Percentiles rank a stretch among this genome's conserved stretches.
Conservation (phyloP, 2,797 vertebrate genomes). For the Siniperca obscura region DNA sequence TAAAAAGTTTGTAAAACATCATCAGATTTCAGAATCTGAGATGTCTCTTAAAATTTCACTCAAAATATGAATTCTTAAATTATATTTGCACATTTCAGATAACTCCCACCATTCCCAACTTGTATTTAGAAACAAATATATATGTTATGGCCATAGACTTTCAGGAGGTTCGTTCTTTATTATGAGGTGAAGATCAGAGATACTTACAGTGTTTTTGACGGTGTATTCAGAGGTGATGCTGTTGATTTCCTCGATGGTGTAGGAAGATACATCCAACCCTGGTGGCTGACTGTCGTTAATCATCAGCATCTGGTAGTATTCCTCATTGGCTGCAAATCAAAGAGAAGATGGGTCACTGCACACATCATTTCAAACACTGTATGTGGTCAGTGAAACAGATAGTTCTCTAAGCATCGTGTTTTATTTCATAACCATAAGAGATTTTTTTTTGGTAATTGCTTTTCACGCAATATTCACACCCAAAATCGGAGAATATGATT, state of each 20-base stretch:
- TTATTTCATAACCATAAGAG: not conserved
- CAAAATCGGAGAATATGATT: not conserved
- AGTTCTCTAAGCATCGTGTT: not conserved
- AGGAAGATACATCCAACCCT: slow-evolving; percentile 89
- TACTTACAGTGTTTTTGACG: slow-evolving; percentile 90
- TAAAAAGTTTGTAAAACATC: not conserved
- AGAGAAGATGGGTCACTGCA: slow-evolving; percentile 9
- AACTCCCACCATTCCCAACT: not conserved
- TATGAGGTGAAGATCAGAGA: not conserved
- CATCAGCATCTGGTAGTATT: slow-evolving; percentile 95
- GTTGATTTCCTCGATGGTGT: slow-evolving; percentile 92
- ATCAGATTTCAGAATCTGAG: not conserved
- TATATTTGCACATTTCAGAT: not conserved
- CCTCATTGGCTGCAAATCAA: slow-evolving; percentile 89
- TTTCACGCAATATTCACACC: not conserved
- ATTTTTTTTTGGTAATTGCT: not conserved
- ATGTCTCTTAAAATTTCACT: not conserved
- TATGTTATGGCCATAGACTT: not conserved
- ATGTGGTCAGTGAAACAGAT: not conserved
- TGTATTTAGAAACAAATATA: not conserved
- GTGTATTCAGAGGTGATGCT: slow-evolving; percentile 92
- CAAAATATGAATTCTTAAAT: not conserved
- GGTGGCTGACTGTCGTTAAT: slow-evolving; percentile 89
- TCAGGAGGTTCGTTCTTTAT: no score
- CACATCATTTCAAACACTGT: not conserved